Base-by-base conservation (phyloP, 2,888 invertebrate species). In the Deilephila porcellus region DNA sequence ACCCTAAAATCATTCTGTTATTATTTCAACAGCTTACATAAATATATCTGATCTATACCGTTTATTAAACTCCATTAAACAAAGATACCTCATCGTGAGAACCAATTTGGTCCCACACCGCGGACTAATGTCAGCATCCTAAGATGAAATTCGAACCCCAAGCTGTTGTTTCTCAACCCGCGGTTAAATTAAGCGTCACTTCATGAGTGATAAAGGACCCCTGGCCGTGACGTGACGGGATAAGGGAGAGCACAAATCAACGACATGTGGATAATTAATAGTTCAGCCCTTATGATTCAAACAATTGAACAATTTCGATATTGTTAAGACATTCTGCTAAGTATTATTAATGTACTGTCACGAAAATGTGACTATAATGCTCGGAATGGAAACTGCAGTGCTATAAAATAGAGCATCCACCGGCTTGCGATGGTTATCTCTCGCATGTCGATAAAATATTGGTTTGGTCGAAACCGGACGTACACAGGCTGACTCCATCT, bases 211-310 rank as follows among this genome's bases (percentile, higher is more conserved):
- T n/a, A n/a, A n/a, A 56, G 56, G 56, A n/a, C 56, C 56, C 19
- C 56, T 56, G 56, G 17, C n/a, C 56, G 56, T 56, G 56, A 56
- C 56, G 56, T 56, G 56, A 56, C 56, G n/a, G 56, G 56, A 56
- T 56, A 56, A 56, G 56, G 56, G 56, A 56, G 56, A n/a, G n/a
- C 5, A 56, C 56, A 56, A 14, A 56, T n/a, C 56, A n/a, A 56
- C 56, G n/a, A 6, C 56, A 56, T 6, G n/a, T 56, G 5, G 32
- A 32, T 32, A 56, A 56, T 56, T 56, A 56, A 56, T 56, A 56
- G 17, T 56, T 56, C 56, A 56, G 3, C 56, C 56, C n/a, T n/a
- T n/a, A 56, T 17, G 4, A 52, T 56, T 5, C 56, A 4, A 56
- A 56, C 56, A n/a, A 56, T 56, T 56, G 56, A 56, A 17, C n/a